Evolutionary conservation across 2,888 invertebrate species (phyloP).

Genomic region (Nezara viridula): DNA sequence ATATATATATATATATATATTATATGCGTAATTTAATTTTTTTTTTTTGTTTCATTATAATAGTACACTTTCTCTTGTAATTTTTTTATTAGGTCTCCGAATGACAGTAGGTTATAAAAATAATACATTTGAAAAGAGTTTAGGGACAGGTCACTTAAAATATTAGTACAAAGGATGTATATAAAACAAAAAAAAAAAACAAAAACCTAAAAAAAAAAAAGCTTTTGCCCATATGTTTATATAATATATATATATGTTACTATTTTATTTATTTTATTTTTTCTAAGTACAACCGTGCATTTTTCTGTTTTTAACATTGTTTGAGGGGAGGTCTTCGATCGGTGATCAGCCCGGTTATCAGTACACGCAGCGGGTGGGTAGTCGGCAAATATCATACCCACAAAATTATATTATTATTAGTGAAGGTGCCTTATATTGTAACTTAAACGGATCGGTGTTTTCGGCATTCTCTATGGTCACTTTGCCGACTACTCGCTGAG

Average conservation of each 20-base stretch:
- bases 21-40: conserved; percentile 41
- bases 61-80: conserved; percentile 52
- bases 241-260: conserved; percentile 33
- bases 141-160: conserved; percentile 56
- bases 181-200: conserved; percentile 49
- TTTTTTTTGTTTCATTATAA: conserved; percentile 50
- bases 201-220: conserved; percentile 55
- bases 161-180: conserved; percentile 59
- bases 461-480: conserved; percentile 48
- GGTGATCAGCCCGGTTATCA: conserved; percentile 34
- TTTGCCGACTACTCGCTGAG: not conserved
- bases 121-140: conserved; percentile 50
- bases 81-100: conserved; percentile 57
- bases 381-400: conserved; percentile 29
- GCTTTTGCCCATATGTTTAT: conserved; percentile 54
- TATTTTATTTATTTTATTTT: conserved; percentile 50
- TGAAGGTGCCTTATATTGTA: conserved; percentile 58
- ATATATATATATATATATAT: conserved; percentile 55
- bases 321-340: conserved; percentile 53
- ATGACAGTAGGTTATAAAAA: conserved; percentile 52
- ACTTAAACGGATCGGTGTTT: conserved; percentile 47
- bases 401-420: conserved; percentile 52
- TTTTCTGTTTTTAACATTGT: conserved; percentile 50
- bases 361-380: not conserved
- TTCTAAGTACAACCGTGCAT: conserved; percentile 55